A percentile compares a stretch with the other conserved stretches of the same genome.
These are phyloP conservation scores for Spinibarbus caldwelli DNA, from an alignment of 2,797 vertebrate genomes.

Conservation along the genomic window DNA sequence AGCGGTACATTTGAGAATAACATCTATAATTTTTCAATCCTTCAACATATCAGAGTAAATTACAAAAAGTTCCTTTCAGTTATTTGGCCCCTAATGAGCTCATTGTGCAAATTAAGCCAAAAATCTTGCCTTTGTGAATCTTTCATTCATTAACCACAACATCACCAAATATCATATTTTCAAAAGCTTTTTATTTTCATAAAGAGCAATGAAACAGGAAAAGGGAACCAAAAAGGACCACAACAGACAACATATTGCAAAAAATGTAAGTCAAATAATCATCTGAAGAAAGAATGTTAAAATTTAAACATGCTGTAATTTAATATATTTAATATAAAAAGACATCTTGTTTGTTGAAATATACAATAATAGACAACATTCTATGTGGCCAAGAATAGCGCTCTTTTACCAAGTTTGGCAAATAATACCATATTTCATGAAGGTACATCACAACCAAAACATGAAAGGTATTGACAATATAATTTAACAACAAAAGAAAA, in stretches of 20 bases:
- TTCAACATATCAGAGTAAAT: not conserved
- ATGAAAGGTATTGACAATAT: conserved; percentile 30
- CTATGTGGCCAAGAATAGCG: not conserved
- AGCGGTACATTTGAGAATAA: conserved; percentile 40
- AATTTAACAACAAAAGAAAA: conserved; percentile 26
- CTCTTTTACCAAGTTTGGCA: conserved; percentile 36
- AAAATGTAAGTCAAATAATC: conserved; percentile 40
- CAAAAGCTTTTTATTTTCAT: conserved; percentile 55
- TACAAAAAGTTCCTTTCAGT: not conserved
- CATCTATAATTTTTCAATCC: not conserved
- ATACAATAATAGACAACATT: conserved; percentile 19
- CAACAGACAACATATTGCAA: conserved; percentile 49
- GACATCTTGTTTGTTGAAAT: conserved; percentile 15
- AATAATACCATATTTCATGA: conserved; percentile 46
- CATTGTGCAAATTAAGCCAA: not conserved
- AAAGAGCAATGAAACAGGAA: conserved; percentile 61
- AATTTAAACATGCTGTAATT: conserved; percentile 54
- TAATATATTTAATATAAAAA: conserved; percentile 40
- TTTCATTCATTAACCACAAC: not conserved
- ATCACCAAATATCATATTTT: conserved; percentile 16
- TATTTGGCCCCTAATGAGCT: not conserved
- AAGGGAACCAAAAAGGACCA: conserved; percentile 53
- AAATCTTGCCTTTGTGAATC: not conserved
- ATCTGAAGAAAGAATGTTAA: conserved; percentile 25
- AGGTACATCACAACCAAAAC: conserved; percentile 39